Percentiles rank a stretch among this genome's conserved stretches.
These are phyloP conservation scores for Phenganax marumi DNA, from an alignment of 92 coral and sea anemone species.

Conservation along the genomic window DNA sequence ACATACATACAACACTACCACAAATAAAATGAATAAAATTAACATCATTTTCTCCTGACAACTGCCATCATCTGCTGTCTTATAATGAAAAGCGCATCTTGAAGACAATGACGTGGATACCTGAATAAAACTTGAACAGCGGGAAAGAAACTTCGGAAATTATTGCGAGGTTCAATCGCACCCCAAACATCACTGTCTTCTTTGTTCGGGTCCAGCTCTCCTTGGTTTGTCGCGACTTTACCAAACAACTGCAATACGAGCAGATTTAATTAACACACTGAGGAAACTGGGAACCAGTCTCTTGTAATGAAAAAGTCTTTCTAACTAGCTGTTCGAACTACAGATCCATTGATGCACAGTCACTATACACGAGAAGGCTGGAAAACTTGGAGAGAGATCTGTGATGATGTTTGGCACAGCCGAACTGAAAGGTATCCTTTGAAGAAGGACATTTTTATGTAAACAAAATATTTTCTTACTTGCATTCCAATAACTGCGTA, in stretches of 20 bases:
- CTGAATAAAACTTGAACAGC: conserved; percentile 95
- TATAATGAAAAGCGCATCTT: no score
- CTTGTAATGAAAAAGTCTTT: no score
- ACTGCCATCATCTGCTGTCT: no score
- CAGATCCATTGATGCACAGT: no score
- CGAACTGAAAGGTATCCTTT: not conserved
- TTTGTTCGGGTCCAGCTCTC: conserved; percentile 21
- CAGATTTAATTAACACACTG: not conserved
- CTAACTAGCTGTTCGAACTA: no score
- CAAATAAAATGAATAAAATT: not conserved
- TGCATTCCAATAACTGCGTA: conserved; percentile 99
- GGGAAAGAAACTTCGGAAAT: conserved; percentile 81
- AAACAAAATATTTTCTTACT: conserved; percentile 48
- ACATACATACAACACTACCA: not conserved
- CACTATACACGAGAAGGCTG: no score
- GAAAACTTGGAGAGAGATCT: no score
- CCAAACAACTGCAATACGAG: conserved; percentile 75
- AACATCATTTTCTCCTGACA: not conserved
- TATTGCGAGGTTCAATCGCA: conserved; percentile 62
- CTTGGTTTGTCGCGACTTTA: conserved; percentile 67
- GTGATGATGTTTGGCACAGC: not conserved
- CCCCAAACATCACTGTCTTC: conserved; percentile 55
- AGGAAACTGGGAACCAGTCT: no score
- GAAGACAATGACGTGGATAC: conserved; percentile 33
- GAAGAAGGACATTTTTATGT: not conserved